Conservation (phyloP, 2,888 invertebrate species). For the Sarcophaga caerulescens region DNA sequence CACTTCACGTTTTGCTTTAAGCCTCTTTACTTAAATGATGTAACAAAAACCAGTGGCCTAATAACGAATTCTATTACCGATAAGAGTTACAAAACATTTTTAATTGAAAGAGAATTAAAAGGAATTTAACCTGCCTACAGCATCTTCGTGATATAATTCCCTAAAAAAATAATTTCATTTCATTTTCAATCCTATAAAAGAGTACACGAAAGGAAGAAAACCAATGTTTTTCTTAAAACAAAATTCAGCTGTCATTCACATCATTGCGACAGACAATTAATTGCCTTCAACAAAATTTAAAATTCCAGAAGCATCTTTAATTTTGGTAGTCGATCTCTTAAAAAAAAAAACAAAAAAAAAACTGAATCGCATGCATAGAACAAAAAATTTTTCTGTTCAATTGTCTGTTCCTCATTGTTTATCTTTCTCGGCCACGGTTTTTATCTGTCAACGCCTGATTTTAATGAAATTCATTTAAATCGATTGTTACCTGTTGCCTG, state of each 20-base stretch:
- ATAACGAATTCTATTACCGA: too few species aligned
- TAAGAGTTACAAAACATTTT: too few species aligned
- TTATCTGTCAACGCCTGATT: constrained; percentile 48
- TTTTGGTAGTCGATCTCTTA: constrained; percentile 8
- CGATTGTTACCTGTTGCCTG: constrained; percentile 12
- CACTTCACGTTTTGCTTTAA: too few species aligned
- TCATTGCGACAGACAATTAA: background rate
- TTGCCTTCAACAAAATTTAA: background rate
- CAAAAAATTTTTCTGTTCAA: background rate
- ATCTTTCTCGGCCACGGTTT: constrained; percentile 14
- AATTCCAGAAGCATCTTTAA: constrained; percentile 38
- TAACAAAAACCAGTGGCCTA: too few species aligned
- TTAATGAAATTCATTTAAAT: constrained; percentile 9
- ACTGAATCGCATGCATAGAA: background rate
- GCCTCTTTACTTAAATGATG: too few species aligned
- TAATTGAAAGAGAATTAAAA: too few species aligned
- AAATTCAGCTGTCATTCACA: background rate
- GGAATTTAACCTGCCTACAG: too few species aligned
- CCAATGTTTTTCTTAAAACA: background rate
- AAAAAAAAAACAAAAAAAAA: background rate
- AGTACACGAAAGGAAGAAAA: background rate
- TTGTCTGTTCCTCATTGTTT: background rate
- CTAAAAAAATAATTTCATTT: too few species aligned
- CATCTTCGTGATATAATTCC: too few species aligned
- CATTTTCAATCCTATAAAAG: background rate